Conservation (phyloP, 2,113 vertebrate species). For the Hippolais icterina region DNA sequence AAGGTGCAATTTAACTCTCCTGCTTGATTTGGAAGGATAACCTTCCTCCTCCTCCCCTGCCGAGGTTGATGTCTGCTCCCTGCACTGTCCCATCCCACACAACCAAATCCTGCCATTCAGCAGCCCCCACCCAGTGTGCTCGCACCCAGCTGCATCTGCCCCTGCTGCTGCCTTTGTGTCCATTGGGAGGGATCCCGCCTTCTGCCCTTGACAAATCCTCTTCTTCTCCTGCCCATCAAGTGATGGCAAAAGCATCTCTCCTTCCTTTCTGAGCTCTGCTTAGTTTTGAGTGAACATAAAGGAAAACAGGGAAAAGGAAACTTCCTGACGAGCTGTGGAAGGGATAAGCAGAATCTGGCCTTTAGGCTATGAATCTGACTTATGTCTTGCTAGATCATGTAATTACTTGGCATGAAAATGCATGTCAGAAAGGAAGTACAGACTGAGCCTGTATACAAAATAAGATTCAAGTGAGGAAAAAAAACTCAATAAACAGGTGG, state of each 20-base stretch:
- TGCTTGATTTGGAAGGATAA: background rate
- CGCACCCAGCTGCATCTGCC: background rate
- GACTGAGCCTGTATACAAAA: background rate
- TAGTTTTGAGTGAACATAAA: background rate
- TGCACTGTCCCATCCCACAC: too few relatives aligned
- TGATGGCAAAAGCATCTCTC: background rate
- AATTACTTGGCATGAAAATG: background rate
- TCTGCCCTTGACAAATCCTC: background rate
- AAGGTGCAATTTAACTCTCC: background rate
- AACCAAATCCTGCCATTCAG: rapidly evolving
- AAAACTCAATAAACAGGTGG: background rate
- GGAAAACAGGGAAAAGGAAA: background rate
- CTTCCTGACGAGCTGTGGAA: background rate
- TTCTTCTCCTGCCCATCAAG: background rate
- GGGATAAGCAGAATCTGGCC: background rate
- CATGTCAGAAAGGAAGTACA: background rate
- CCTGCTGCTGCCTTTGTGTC: background rate
- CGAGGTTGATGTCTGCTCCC: rapidly evolving
- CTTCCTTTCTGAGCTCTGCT: background rate
- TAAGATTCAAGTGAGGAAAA: background rate
- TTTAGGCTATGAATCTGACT: background rate
- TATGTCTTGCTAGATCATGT: background rate
- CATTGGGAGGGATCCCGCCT: rapidly evolving
- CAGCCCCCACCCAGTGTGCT: background rate
- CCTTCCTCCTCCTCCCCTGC: background rate